Conservation (phyloP, 2,888 invertebrate species). For the Philopedon plagiatum region DNA sequence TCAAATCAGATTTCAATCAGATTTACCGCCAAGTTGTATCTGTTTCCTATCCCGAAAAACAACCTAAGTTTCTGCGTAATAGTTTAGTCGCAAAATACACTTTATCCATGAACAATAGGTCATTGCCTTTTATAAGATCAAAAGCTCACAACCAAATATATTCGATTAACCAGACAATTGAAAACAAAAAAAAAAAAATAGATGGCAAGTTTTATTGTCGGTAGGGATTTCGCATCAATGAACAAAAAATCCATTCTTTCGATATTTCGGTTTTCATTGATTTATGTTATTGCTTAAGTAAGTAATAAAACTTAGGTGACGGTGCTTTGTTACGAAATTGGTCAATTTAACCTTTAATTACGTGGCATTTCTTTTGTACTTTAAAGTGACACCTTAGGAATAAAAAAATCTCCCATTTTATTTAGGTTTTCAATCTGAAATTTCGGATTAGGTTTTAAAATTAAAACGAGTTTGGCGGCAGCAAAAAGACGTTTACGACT, state of each 20-base stretch:
- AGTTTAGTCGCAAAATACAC: neutral
- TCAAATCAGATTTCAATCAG: too few relatives aligned
- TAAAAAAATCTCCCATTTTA: too few relatives aligned
- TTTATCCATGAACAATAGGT: neutral
- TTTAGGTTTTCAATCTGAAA: too few relatives aligned
- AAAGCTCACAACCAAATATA: neutral
- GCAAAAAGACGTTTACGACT: too few relatives aligned
- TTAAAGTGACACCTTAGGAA: too few relatives aligned
- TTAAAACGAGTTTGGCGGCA: too few relatives aligned
- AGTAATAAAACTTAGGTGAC: slow-evolving; percentile 9
- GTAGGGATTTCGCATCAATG: slow-evolving; percentile 10
- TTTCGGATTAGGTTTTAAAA: too few relatives aligned
- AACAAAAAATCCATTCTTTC: slow-evolving; percentile 3
- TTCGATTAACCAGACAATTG: neutral
- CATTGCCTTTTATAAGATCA: neutral
- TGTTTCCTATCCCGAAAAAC: too few relatives aligned
- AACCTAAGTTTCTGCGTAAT: neutral
- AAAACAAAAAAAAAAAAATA: neutral
- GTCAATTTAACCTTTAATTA: neutral
- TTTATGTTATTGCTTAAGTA: neutral
- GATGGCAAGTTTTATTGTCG: slow-evolving; percentile 3
- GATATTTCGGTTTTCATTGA: neutral
- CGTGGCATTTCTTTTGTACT: too few relatives aligned
- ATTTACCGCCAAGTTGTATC: too few relatives aligned
- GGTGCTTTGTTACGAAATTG: neutral